phyloP scores from a whole-genome alignment of 2,888 invertebrate genomes.

The Quadriops clusia region DNA sequence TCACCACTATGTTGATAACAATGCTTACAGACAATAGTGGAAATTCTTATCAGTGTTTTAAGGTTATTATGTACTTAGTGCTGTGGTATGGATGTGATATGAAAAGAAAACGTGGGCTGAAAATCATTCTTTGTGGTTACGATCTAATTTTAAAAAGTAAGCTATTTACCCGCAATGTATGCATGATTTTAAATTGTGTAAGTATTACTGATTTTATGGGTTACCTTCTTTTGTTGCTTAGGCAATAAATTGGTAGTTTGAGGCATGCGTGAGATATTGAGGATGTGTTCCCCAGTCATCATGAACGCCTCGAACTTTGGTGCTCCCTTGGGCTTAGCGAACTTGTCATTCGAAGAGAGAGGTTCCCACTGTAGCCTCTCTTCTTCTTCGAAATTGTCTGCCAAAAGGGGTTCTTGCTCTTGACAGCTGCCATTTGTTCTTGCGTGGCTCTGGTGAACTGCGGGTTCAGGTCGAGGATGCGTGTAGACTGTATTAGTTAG shows the following conservation, averaged over 20 bases:
- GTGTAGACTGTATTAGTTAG: slow-evolving; percentile 32
- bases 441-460: slow-evolving; percentile 30
- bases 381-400: slow-evolving; percentile 34
- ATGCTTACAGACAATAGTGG: too few relatives aligned
- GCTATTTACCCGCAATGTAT: too few relatives aligned
- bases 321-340: slow-evolving; percentile 23
- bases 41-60: too few relatives aligned
- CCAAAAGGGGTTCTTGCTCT: slow-evolving; percentile 37
- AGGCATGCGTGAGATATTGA: slow-evolving; percentile 79
- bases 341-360: slow-evolving; percentile 34
- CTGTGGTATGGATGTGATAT: too few relatives aligned
- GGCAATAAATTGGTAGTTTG: slow-evolving; percentile 51
- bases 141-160: too few relatives aligned
- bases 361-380: slow-evolving; percentile 45
- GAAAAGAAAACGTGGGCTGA: too few relatives aligned
- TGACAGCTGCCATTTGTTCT: slow-evolving; percentile 47
- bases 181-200: too few relatives aligned
- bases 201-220: too few relatives aligned
- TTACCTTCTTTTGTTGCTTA: slow-evolving; percentile 47
- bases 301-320: slow-evolving; percentile 84
- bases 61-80: too few relatives aligned
- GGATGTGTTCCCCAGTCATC: slow-evolving; percentile 95
- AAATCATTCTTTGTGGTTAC: too few relatives aligned
- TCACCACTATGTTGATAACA: too few relatives aligned
- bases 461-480: slow-evolving; percentile 39